A percentile compares a stretch with the other conserved stretches of the same genome.
These are phyloP conservation scores for Microctonus aethiopoides DNA, from an alignment of 2,888 invertebrate genomes.

Conservation along the genomic window DNA sequence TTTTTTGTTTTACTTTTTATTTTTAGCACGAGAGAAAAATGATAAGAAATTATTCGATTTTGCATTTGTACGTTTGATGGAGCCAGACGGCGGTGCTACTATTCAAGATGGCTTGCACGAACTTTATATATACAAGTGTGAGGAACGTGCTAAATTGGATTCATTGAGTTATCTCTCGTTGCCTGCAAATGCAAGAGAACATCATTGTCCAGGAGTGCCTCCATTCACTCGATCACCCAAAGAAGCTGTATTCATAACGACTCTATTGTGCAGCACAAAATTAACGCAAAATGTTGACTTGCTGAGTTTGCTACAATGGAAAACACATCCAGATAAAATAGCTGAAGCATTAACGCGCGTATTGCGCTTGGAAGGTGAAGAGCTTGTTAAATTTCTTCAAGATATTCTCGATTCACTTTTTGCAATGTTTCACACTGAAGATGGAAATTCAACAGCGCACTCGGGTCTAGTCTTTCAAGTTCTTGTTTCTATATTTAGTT, in stretches of 20 bases:
- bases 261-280: conserved; percentile 94
- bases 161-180: conserved; percentile 69
- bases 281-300: conserved; percentile 94
- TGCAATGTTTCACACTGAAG: conserved; percentile 92
- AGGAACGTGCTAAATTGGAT: conserved; percentile 79
- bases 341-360: conserved; percentile 87
- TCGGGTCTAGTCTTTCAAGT: conserved; percentile 94
- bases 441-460: conserved; percentile 88
- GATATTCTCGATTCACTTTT: conserved; percentile 94
- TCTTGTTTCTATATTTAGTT: conserved; percentile 89
- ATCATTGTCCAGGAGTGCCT: conserved; percentile 54
- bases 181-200: conserved; percentile 64
- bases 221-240: conserved; percentile 83
- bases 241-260: conserved; percentile 84
- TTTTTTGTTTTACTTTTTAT: conserved; percentile 25
- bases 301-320: conserved; percentile 90
- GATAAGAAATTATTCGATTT: conserved; percentile 93
- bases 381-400: conserved; percentile 93
- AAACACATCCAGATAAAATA: conserved; percentile 86
- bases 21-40: conserved; percentile 85
- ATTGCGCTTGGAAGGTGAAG: conserved; percentile 84
- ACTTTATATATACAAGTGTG: conserved; percentile 93
- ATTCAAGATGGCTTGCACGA: conserved; percentile 89
- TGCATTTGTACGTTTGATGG: conserved; percentile 90
- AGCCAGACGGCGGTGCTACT: conserved; percentile 85